Base-by-base conservation (phyloP, 2,113 vertebrate genomes). In the Planiliza haematocheilus region DNA sequence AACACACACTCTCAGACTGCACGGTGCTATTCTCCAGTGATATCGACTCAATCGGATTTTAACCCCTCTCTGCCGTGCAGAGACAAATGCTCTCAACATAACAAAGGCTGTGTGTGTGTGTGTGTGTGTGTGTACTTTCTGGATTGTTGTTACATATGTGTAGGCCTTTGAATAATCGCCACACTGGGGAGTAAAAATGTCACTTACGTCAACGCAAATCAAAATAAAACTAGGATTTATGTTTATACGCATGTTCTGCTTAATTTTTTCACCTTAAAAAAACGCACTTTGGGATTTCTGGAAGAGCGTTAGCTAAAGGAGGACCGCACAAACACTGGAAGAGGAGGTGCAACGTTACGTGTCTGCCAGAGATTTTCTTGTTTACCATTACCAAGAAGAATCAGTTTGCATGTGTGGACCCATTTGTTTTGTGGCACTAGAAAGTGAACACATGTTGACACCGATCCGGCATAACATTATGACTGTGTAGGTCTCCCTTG, bases 31-130 rank as follows among this genome's bases (percentile, higher is more conserved):
- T 91, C 92, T 90, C 90, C 88, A 91, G 85, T 90, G 88, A 84
- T 91, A 90, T 91, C 77, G 89, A 91, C 90, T 88, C 86, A 86
- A 88, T 91, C 84, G 68, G 86, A 89, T 91, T 92, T 92, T 84
- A 93, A 92, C 90, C 91, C 90, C 86, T 91, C 77, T 89, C 86
- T 88, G 86, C 84, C 53, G 67, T 76, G 68, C 70, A 77, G 79
- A 92, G 88, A 91, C 87, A 89, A 92, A 88, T 65, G 72, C 85
- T 84, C 86, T 86, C 88, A 91, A 87, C 85, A 91, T 90, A 93
- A 93, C 93, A 94, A 92, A 94, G 88, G 70, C 79, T 73, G 45
- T 65, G 58, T 85, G 73, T 71, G 64, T 82, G 70, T 84, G 75
- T 82, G 67, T 73, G 86, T 74, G 77, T 75, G 79, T 81, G 63